Base-by-base conservation (phyloP, 2,797 vertebrate species). In the Liasis olivaceus region DNA sequence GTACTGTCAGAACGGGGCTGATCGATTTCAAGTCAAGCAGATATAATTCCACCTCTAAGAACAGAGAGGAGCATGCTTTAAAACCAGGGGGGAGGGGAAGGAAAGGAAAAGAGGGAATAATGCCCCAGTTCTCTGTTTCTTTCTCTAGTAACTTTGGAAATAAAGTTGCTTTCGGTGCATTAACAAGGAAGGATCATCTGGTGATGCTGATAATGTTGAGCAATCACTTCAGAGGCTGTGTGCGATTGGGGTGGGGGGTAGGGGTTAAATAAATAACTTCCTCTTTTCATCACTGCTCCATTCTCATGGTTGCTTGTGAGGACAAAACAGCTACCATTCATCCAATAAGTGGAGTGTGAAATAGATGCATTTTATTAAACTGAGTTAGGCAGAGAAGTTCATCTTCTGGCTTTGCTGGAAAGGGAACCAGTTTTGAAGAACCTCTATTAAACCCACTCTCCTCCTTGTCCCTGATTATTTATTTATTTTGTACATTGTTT, bases 201-300 rank as follows among this genome's bases (percentile, higher is more conserved):
- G 62, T 9, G 28, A 51, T 0, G 47, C 1, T 0, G 0, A 2
- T 47, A 47, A 47, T 62, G 42, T 85, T 95, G 92, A 0, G 0
- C 12, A 51, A 42, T 42, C 3, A 9, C 89, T 9, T 91, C 64
- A 47, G 84, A 54, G 81, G 63, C 6, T 3, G 92, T 88, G 6
- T 0, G 0, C 42, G 26, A 64, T 54, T 54, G 51, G 42, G 24
- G n/a, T 60, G 36, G 14, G 63, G 56, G 42, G 42, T 9, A 59
- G 90, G 62, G 31, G 58, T 87, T 13, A 22, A 87, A 28, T n/a
- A 91, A 72, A 59, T 91, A 42, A n/a, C 62, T 64, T 90, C 89
- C 90, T n/a, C 26, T 54, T 63, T 85, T 64, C 60, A 28, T 54
- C 47, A 26, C 6, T 22, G 91, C 0, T 54, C 51, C 8, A 8